Percentiles rank a stretch among this genome's conserved stretches.
Evolutionary conservation across 2,888 invertebrate species (phyloP).

Genomic region (Phengaris alcon): DNA sequence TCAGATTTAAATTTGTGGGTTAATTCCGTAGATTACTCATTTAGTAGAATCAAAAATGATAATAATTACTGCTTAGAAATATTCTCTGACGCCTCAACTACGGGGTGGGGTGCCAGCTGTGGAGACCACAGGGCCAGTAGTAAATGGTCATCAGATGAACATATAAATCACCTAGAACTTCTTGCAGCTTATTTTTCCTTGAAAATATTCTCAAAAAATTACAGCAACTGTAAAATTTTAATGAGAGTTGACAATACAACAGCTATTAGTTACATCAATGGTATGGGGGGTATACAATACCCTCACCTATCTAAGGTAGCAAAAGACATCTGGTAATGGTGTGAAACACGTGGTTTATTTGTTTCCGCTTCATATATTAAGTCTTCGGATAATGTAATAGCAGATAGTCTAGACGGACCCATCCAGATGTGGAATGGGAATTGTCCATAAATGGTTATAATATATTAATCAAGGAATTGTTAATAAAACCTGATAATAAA

Average conservation of each 20-base stretch:
- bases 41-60: not conserved
- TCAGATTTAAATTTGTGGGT: slow-evolving; percentile 6
- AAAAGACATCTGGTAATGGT: slow-evolving; percentile 40
- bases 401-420: slow-evolving; percentile 39
- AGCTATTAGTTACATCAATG: slow-evolving; percentile 26
- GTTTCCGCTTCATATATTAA: slow-evolving; percentile 41
- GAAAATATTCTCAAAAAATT: too few species aligned
- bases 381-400: too few species aligned
- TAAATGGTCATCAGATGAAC: slow-evolving; percentile 30
- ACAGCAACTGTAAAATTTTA: too few species aligned
- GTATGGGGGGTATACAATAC: slow-evolving; percentile 30
- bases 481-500: too few species aligned
- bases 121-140: slow-evolving; percentile 21
- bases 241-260: too few species aligned
- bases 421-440: slow-evolving; percentile 33
- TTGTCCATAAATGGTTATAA: slow-evolving; percentile 34
- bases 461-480: not conserved
- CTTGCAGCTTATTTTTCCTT: too few species aligned
- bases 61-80: not conserved
- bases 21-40: not conserved
- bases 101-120: slow-evolving; percentile 35
- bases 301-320: slow-evolving; percentile 35
- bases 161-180: too few species aligned
- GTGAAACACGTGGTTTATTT: slow-evolving; percentile 39
- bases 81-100: slow-evolving; percentile 23